Evolutionary conservation across 1,140 invertebrate species (phyloP).

Genomic region (Drosophila santomea): DNA sequence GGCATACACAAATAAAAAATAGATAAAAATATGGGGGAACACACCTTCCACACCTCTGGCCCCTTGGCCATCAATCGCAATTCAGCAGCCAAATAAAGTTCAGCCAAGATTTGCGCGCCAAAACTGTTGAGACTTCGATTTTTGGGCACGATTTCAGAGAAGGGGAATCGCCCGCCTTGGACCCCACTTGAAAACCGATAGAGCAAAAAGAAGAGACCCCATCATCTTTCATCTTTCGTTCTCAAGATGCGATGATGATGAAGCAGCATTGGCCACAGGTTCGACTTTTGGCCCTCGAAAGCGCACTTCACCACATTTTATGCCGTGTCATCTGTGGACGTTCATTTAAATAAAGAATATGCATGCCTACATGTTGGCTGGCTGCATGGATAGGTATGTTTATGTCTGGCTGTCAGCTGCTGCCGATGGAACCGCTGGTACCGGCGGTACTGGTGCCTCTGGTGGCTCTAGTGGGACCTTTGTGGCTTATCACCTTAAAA

Average conservation of each 20-base stretch:
- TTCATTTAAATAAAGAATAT: constrained; percentile 53
- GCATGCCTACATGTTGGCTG: neutral
- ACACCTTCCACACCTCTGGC: neutral
- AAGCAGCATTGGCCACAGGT: constrained; percentile 41
- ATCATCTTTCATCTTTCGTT: constrained; percentile 21
- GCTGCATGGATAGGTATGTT: constrained; percentile 23
- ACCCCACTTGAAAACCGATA: constrained; percentile 33
- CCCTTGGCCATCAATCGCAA: neutral
- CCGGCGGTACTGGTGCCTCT: constrained; percentile 11
- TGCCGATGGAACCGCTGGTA: constrained; percentile 23
- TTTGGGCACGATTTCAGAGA: constrained; percentile 34
- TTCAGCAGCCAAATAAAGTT: constrained; percentile 36
- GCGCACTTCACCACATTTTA: constrained; percentile 41
- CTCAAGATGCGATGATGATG: constrained; percentile 42
- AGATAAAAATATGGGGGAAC: constrained; percentile 11
- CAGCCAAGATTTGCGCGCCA: constrained; percentile 55
- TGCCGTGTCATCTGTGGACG: constrained; percentile 42
- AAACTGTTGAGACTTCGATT: constrained; percentile 33
- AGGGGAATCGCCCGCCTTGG: constrained; percentile 31
- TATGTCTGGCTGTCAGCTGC: constrained; percentile 51
- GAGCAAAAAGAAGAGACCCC: constrained; percentile 1
- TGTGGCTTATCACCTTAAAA: constrained; percentile 54
- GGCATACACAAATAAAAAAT: constrained; percentile 31
- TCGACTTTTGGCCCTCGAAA: constrained; percentile 38
- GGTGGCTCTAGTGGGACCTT: constrained; percentile 37